Percentiles rank a stretch among this genome's conserved stretches.
These are phyloP conservation scores for Grapholita molesta DNA, from an alignment of 1,140 invertebrate species.

Conservation along the genomic window DNA sequence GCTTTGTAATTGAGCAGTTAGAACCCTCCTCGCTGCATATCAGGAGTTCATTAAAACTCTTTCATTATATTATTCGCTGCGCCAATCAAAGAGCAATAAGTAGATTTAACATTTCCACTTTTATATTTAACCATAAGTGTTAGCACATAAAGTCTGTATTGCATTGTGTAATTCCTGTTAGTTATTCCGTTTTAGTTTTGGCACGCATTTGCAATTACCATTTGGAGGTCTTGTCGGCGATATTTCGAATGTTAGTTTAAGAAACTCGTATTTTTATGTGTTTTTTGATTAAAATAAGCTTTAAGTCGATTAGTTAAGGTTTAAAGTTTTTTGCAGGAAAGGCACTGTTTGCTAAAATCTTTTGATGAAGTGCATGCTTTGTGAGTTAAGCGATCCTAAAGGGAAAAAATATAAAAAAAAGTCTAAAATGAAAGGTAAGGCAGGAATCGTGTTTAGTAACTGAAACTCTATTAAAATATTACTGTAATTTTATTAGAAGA, in stretches of 20 bases:
- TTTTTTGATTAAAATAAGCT: not conserved
- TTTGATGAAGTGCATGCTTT: not conserved
- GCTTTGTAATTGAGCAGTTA: constrained; percentile 24
- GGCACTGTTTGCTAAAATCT: not conserved
- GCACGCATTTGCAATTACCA: constrained; percentile 61
- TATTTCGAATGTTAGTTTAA: not conserved
- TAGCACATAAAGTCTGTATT: not conserved
- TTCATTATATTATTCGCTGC: constrained; percentile 38
- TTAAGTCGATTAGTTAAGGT: not conserved
- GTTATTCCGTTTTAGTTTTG: not conserved
- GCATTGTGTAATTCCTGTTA: not conserved
- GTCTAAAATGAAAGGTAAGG: not conserved
- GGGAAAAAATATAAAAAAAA: not conserved
- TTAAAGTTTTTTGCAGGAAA: not conserved
- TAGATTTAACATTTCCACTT: not conserved
- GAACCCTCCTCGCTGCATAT: constrained; percentile 46
- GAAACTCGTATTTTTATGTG: not conserved
- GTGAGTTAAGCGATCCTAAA: not conserved
- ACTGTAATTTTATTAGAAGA: not conserved
- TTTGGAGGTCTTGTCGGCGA: constrained; percentile 46
- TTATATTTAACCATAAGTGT: not conserved
- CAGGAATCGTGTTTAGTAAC: not conserved
- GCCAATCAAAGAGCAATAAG: not conserved
- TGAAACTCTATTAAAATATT: not conserved
- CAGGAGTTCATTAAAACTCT: constrained; percentile 65